Evolutionary conservation across 2,113 vertebrate species (phyloP).

Genomic region (Caloenas nicobarica): DNA sequence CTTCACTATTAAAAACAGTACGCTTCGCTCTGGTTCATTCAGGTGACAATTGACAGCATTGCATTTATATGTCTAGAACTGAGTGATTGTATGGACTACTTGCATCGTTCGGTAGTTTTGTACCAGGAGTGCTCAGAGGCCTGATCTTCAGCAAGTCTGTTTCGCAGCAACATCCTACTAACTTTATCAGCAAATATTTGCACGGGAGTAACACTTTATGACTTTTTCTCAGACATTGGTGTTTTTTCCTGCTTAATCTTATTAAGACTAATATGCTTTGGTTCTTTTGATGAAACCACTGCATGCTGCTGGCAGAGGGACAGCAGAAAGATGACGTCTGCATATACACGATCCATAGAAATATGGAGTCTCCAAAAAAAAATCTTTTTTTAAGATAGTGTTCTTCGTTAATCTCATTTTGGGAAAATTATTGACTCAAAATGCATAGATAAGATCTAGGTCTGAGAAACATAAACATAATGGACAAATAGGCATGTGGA

Average conservation of each 20-base stretch:
- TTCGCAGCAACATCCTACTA: background rate
- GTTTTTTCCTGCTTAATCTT: background rate
- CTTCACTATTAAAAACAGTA: background rate
- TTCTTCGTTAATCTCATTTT: background rate
- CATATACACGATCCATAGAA: background rate
- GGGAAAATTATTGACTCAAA: background rate
- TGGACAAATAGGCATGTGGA: background rate
- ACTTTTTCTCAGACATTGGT: background rate
- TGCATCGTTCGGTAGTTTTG: background rate
- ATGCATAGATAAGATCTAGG: background rate
- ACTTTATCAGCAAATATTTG: background rate
- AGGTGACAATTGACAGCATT: background rate
- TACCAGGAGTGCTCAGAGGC: background rate
- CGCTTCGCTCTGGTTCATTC: background rate
- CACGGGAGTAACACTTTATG: background rate
- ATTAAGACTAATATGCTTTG: background rate
- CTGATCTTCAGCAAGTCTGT: background rate
- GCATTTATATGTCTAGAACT: background rate
- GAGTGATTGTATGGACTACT: background rate
- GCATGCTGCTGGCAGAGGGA: background rate
- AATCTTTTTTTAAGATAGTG: fast-evolving
- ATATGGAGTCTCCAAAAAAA: background rate
- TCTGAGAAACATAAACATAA: background rate
- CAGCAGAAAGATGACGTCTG: background rate
- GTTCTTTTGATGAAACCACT: background rate